Conservation (phyloP, 2,888 invertebrate genomes). For the Poecilobothrus nobilitatus region DNA sequence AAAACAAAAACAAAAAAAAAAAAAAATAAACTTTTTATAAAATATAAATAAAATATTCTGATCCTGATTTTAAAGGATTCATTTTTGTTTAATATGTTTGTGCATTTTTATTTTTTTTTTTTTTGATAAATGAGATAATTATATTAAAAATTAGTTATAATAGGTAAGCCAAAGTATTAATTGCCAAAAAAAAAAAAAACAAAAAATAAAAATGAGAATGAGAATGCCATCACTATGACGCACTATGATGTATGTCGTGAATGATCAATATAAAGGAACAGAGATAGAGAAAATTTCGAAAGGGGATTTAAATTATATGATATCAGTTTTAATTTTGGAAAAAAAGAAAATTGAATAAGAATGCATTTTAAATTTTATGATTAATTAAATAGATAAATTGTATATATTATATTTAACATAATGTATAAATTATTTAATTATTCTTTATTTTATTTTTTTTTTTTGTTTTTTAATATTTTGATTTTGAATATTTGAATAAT, state of each 20-base stretch:
- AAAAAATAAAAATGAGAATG: too few relatives aligned
- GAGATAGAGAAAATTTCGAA: too few relatives aligned
- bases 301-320: too few relatives aligned
- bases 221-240: too few relatives aligned
- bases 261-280: too few relatives aligned
- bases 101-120: background rate
- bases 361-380: background rate
- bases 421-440: background rate
- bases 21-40: background rate
- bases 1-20: too few relatives aligned
- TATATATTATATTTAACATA: background rate
- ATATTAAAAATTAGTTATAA: background rate
- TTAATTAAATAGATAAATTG: conserved; percentile 6
- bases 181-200: background rate
- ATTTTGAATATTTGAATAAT: too few relatives aligned
- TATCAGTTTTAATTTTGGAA: too few relatives aligned
- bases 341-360: background rate
- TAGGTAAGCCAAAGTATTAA: background rate
- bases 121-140: background rate
- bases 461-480: too few relatives aligned
- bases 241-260: too few relatives aligned
- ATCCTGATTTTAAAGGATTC: conserved; percentile 3
- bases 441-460: too few relatives aligned
- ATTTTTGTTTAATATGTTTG: background rate
- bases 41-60: background rate